Evolutionary conservation across 2,113 vertebrate species (phyloP).

Genomic region (Zapornia atra): DNA sequence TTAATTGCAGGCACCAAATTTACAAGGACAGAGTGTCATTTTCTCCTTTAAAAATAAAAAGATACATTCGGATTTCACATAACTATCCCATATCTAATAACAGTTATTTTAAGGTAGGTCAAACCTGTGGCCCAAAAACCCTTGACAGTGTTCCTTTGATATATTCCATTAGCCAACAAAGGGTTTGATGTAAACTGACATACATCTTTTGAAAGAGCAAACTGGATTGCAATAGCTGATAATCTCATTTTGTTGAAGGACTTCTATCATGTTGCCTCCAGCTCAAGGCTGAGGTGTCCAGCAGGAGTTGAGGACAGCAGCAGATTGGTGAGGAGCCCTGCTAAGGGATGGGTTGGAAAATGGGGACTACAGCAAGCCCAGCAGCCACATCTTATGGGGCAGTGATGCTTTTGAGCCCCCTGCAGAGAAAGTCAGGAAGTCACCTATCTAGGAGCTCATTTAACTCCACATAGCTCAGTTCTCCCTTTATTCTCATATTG

Average conservation of each 20-base stretch:
- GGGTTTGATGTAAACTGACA: not conserved
- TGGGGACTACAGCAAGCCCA: not conserved
- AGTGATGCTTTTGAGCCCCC: not conserved
- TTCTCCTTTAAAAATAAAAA: not conserved
- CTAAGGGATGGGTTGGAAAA: not conserved
- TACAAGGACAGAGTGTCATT: not conserved
- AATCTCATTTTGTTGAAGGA: slow-evolving; percentile 36
- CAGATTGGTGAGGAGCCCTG: not conserved
- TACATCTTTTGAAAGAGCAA: not conserved
- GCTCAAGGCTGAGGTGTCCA: not conserved
- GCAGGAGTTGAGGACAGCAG: not conserved
- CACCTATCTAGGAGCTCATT: fast-evolving
- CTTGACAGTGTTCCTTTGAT: slow-evolving; percentile 13
- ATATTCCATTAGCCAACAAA: slow-evolving; percentile 22
- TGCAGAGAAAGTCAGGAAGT: not conserved
- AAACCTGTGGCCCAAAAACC: not conserved
- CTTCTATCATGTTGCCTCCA: not conserved
- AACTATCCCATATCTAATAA: not conserved
- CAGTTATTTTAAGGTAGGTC: slow-evolving; percentile 12
- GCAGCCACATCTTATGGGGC: not conserved
- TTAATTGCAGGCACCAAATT: not conserved
- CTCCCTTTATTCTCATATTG: not conserved
- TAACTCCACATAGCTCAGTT: not conserved
- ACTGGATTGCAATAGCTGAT: not conserved
- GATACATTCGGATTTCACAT: not conserved